Base-by-base conservation (phyloP, 2,888 invertebrate genomes). In the Drosophila vallismaia region DNA sequence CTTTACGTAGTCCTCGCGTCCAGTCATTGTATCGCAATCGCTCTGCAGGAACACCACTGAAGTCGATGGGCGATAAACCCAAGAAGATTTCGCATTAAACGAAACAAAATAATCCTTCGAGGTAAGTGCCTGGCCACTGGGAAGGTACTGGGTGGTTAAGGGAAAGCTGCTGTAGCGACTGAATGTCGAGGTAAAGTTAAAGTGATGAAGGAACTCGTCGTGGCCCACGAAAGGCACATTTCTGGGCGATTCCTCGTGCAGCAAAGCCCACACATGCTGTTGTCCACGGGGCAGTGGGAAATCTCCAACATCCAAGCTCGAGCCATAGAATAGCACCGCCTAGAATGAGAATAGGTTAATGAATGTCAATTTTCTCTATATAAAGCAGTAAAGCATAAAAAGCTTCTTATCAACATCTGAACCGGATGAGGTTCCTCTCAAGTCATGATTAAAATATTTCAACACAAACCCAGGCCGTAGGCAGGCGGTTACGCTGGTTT, bases 221-320 rank as follows among this genome's bases (percentile, higher is more conserved):
- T 95, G 93, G 72, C 94, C 92, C 36, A 97, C 92, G 46, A 94
- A 93, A 36, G 94, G 95, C 45, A 94, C 93, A 92, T 97, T 97
- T 89, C 96, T 95, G 0, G 97, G 97, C 0, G 97, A 97, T 92
- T 97, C 97, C 91, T 97, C 97, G 88, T 97, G 97, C 56, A 95
- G 93, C 49, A 97, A 88, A 0, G 94, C 96, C 97, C 97, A 97
- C 51, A 94, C 91, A 28, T 93, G 91, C 33, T 93, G 86, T 0
- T 87, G 64, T 0, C 90, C 88, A 74, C 95, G 93, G 4, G 95
- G 95, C 68, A 95, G 77, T 0, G 97, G 97, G 72, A 97, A 92
- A 83, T 95, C 94, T 6, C 93, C 87, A 45, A 93, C 91, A 53
- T 94, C 92, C 46, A 96, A 92, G 81, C 93, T 92, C 66, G 95